phyloP scores from a whole-genome alignment of 2,888 invertebrate species.

The Timema podura region DNA sequence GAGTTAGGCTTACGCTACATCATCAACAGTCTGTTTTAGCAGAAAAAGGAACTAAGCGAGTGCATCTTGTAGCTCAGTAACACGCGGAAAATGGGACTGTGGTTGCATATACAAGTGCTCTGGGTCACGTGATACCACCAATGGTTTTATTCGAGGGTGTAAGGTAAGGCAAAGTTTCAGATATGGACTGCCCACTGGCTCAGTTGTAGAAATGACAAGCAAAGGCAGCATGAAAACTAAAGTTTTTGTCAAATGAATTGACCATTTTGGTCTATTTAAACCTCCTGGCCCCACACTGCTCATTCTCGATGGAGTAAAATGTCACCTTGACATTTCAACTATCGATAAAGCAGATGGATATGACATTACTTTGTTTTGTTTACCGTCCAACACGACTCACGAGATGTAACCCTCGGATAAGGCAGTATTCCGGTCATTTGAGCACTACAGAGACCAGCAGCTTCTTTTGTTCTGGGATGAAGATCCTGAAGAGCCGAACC shows the following conservation, averaged over 20 bases:
- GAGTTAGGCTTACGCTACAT: background rate
- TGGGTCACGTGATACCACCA: constrained; percentile 4
- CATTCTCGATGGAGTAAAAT: background rate
- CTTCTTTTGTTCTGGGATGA: background rate
- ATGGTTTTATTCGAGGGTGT: background rate
- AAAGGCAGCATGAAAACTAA: background rate
- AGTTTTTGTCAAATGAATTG: background rate
- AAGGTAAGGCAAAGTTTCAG: background rate
- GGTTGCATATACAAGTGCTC: background rate
- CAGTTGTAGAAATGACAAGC: constrained; percentile 9
- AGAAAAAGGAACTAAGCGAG: background rate
- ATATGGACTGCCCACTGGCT: background rate
- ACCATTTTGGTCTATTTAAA: background rate
- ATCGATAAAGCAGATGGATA: background rate
- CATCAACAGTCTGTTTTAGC: constrained; percentile 3
- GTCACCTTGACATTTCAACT: background rate
- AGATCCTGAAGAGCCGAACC: constrained; percentile 1
- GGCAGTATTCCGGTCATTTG: constrained; percentile 3
- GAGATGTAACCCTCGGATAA: background rate
- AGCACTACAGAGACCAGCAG: background rate
- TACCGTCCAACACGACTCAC: constrained; percentile 9
- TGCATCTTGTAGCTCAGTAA: background rate
- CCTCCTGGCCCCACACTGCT: constrained; percentile 8
- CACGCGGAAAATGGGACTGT: background rate
- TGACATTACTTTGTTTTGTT: constrained; percentile 3